Conservation (phyloP, 2,113 vertebrate genomes). For the Eulacestoma nigropectus region DNA sequence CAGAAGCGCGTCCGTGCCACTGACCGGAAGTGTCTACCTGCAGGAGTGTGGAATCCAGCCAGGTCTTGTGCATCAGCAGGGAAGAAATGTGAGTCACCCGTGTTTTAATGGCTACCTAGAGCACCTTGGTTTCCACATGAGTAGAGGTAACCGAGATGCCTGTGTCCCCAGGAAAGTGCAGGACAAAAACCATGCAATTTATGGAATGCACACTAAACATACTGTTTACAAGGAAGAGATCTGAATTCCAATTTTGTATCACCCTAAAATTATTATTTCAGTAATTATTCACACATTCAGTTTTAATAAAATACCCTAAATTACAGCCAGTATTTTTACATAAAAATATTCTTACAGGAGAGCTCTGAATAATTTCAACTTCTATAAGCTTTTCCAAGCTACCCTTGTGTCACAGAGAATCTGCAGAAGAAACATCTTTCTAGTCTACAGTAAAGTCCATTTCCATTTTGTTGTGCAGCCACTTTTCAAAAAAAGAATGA, state of each 20-base stretch:
- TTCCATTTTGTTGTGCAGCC: neutral
- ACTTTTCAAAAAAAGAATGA: neutral
- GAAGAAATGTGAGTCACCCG: neutral
- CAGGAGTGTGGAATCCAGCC: neutral
- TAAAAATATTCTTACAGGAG: neutral
- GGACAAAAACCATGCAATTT: neutral
- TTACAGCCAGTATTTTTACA: neutral
- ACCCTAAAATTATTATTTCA: neutral
- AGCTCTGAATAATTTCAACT: neutral
- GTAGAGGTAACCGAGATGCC: neutral
- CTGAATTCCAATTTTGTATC: neutral
- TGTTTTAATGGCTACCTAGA: neutral
- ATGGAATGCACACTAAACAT: neutral
- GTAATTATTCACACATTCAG: neutral
- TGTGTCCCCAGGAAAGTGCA: neutral
- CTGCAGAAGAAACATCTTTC: neutral
- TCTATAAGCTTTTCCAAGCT: neutral
- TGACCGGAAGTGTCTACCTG: neutral
- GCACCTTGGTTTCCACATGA: neutral
- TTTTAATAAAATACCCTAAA: neutral
- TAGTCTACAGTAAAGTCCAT: neutral
- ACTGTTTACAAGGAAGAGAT: neutral
- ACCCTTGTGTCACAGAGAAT: neutral
- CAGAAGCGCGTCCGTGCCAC: fast-evolving
- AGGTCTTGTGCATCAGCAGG: neutral